Evolutionary conservation across 2,888 invertebrate genomes (phyloP).

Genomic region (Atrina japonica): DNA sequence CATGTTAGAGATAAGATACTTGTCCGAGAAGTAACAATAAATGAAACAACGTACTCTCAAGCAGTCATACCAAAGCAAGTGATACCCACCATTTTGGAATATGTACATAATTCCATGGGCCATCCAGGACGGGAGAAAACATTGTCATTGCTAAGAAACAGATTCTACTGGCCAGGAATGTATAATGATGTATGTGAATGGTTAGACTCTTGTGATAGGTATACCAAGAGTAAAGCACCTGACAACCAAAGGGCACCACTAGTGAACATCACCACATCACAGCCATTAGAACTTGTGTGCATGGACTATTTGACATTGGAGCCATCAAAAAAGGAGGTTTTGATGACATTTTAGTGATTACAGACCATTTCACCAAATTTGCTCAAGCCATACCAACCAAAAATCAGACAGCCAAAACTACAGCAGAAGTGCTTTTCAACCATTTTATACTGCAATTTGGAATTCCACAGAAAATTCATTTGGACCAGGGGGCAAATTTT

Average conservation of each 20-base stretch:
- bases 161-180: constrained; percentile 38
- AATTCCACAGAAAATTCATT: too few species aligned
- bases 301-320: constrained; percentile 23
- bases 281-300: constrained; percentile 32
- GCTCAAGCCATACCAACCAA: constrained; percentile 14
- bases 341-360: constrained; percentile 13
- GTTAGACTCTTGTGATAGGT: background rate
- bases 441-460: too few species aligned
- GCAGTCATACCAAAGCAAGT: background rate
- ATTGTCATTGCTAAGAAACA: constrained; percentile 15
- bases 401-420: too few species aligned
- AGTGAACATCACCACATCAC: constrained; percentile 19
- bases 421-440: too few species aligned
- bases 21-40: background rate
- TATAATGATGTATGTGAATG: constrained; percentile 14
- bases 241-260: constrained; percentile 17
- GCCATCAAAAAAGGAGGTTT: constrained; percentile 30
- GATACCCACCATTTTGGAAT: background rate
- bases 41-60: background rate
- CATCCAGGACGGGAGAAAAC: constrained; percentile 35
- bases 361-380: constrained; percentile 28
- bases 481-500: constrained; percentile 47
- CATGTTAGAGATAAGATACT: background rate
- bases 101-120: background rate
- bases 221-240: too few species aligned